Evolutionary conservation across 2,113 vertebrate genomes (phyloP).

Genomic region (Mormyrus iriodes): DNA sequence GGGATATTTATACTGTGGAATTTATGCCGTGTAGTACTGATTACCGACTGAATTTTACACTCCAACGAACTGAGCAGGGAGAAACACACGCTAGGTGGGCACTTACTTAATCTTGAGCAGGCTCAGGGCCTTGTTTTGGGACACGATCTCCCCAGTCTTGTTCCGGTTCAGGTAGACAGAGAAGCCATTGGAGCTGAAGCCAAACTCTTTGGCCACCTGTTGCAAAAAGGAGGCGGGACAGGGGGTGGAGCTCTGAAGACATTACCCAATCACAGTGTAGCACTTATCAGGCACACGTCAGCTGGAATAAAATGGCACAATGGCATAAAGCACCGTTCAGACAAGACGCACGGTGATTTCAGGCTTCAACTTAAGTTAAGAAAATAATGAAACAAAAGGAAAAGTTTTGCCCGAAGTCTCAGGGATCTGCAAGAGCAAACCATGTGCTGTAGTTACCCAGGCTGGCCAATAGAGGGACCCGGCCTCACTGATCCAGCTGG

Average conservation of each 20-base stretch:
- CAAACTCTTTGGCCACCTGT: constrained; percentile 94
- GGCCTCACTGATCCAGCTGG: neutral
- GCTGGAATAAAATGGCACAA: neutral
- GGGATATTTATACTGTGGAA: neutral
- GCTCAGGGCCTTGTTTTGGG: constrained; percentile 83
- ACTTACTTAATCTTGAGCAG: constrained; percentile 96
- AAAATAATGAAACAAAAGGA: neutral
- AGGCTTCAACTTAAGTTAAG: neutral
- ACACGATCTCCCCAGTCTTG: constrained; percentile 84
- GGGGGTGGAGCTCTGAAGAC: neutral
- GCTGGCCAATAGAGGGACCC: neutral
- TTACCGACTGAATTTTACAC: neutral
- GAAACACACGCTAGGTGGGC: neutral
- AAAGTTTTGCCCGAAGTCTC: neutral
- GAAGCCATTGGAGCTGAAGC: constrained; percentile 90
- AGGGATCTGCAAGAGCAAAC: neutral
- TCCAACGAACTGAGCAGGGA: neutral
- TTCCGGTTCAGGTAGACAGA: constrained; percentile 91
- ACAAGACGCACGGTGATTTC: neutral
- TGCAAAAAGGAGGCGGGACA: neutral
- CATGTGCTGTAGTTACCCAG: neutral
- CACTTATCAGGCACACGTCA: neutral
- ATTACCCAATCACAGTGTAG: neutral
- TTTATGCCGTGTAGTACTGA: neutral
- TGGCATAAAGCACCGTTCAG: neutral